These are phyloP conservation scores for Strigamia maritima DNA, from an alignment of 2,888 invertebrate genomes.

Conservation along the genomic window DNA sequence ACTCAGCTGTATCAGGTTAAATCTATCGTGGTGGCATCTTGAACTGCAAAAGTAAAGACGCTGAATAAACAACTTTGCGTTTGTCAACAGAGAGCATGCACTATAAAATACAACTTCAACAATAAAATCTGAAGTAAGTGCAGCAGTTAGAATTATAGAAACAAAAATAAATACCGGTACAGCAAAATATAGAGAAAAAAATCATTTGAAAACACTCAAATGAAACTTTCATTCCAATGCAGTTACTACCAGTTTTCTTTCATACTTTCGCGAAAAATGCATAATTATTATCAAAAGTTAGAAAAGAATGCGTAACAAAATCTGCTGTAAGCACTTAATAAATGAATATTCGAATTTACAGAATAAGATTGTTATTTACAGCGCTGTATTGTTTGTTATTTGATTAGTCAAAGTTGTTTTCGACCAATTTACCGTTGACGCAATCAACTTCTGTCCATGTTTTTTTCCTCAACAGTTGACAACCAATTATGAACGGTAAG, in stretches of 20 bases:
- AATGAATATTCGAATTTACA: too few species aligned
- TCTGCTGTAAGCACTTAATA: too few species aligned
- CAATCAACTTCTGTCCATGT: not conserved
- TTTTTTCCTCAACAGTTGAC: not conserved
- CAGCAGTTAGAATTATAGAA: not conserved
- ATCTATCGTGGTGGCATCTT: not conserved
- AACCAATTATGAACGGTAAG: slow-evolving; percentile 40
- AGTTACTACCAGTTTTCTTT: not conserved
- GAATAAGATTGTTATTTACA: too few species aligned
- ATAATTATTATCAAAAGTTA: too few species aligned
- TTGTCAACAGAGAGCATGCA: not conserved
- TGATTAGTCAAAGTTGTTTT: not conserved
- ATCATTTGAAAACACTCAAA: slow-evolving; percentile 15
- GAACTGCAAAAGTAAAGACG: not conserved
- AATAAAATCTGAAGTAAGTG: not conserved
- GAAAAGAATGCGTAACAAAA: too few species aligned
- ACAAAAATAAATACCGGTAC: not conserved
- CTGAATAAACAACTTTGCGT: not conserved
- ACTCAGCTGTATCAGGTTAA: not conserved
- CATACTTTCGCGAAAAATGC: not conserved
- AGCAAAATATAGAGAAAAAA: not conserved
- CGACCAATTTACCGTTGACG: slow-evolving; percentile 13
- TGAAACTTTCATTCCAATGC: not conserved
- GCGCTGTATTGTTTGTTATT: not conserved
- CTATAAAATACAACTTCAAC: slow-evolving; percentile 13